Evolutionary conservation across 64 coral and sea anemone genomes (phyloP).

Genomic region (Stichodactyla mertensii): DNA sequence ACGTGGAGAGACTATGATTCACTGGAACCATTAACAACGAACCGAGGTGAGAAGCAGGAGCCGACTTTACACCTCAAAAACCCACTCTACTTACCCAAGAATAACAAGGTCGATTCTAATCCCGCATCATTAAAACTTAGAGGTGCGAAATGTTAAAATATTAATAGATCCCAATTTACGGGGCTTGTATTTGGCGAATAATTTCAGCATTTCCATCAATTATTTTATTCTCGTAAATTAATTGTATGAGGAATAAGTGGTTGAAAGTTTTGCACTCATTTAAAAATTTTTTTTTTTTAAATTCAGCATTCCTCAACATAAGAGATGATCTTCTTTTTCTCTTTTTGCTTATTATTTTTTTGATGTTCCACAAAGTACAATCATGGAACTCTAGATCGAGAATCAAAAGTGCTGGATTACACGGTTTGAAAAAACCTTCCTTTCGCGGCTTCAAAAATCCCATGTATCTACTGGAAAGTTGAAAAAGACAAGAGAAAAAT

Average conservation of each 20-base stretch:
- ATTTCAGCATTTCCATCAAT: constrained; percentile 9
- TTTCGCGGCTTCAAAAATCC: not conserved
- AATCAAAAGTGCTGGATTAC: not conserved
- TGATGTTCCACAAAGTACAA: not conserved
- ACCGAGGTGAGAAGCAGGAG: not conserved
- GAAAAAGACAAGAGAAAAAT: not conserved
- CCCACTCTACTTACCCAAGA: not conserved
- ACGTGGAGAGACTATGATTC: not conserved
- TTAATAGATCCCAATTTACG: not conserved
- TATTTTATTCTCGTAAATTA: not conserved
- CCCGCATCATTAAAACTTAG: constrained; percentile 23
- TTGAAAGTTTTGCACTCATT: not conserved
- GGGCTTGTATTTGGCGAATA: not conserved
- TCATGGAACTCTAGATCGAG: not conserved
- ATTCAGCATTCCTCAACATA: not conserved
- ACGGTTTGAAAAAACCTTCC: not conserved
- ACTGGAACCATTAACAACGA: constrained; percentile 5
- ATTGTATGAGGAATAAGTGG: not conserved
- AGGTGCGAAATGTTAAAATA: constrained; percentile 27
- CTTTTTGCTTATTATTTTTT: not conserved
- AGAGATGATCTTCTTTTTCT: not conserved
- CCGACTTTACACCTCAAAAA: constrained; percentile 2
- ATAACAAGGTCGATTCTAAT: constrained; percentile 17
- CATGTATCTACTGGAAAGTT: not conserved
- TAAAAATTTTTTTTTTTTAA: not conserved